These are phyloP conservation scores for Eulemur coronatus DNA, from an alignment of 2,797 vertebrate species.

Conservation along the genomic window DNA sequence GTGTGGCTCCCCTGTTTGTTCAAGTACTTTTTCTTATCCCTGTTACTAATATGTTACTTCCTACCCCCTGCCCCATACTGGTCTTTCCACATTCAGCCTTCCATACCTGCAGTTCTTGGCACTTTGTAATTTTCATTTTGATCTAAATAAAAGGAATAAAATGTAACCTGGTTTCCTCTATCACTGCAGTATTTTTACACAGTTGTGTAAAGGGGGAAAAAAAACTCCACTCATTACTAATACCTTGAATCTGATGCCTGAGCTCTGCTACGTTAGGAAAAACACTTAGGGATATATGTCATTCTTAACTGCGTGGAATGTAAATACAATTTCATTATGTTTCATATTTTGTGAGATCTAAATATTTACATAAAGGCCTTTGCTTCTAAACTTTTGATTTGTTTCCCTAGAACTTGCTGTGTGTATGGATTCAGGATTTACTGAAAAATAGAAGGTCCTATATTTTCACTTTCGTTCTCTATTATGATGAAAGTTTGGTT, in stretches of 20 bases:
- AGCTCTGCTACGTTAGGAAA: background rate
- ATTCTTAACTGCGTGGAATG: background rate
- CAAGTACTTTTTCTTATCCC: background rate
- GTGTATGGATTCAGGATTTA: background rate
- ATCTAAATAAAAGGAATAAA: background rate
- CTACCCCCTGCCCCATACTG: too few species aligned
- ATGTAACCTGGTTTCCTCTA: background rate
- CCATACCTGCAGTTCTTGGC: background rate
- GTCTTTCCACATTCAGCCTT: background rate
- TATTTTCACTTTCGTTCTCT: slow-evolving; percentile 25
- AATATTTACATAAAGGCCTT: background rate
- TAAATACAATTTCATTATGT: background rate
- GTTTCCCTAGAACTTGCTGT: background rate
- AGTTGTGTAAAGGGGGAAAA: background rate
- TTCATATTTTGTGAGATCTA: background rate
- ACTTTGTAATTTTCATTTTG: background rate
- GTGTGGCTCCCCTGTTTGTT: background rate
- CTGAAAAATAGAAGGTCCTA: background rate
- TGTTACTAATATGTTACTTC: background rate
- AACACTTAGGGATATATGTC: background rate
- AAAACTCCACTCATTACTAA: background rate
- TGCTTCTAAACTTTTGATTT: background rate
- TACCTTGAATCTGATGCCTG: background rate
- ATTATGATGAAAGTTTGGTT: background rate
- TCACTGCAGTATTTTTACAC: background rate